A percentile compares a stretch with the other conserved stretches of the same genome.
Evolutionary conservation across 2,113 vertebrate genomes (phyloP).

Genomic region (Fulmarus glacialis): DNA sequence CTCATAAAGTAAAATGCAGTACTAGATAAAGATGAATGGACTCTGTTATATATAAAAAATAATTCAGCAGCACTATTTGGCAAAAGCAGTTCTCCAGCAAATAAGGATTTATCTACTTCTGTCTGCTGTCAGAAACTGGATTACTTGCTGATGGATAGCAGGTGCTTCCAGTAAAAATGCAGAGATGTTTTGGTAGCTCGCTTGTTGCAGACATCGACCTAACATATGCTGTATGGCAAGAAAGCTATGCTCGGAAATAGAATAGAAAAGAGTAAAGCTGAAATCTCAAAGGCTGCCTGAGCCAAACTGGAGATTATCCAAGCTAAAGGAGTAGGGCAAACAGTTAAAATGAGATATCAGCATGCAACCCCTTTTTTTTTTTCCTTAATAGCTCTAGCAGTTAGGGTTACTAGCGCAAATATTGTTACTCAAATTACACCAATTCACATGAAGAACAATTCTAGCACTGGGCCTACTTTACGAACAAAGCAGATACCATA

Average conservation of each 20-base stretch:
- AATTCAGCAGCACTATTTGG: not conserved
- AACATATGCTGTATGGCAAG: not conserved
- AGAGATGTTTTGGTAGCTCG: not conserved
- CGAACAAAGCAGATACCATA: too few species aligned
- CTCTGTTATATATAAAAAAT: not conserved
- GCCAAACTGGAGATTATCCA: not conserved
- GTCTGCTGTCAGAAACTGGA: not conserved
- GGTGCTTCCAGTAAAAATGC: not conserved
- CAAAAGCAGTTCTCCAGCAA: not conserved
- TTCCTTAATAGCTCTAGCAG: not conserved
- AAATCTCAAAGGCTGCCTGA: not conserved
- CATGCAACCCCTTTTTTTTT: not conserved
- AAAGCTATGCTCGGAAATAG: not conserved
- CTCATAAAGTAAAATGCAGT: not conserved
- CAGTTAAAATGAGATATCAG: not conserved
- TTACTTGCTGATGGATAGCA: not conserved
- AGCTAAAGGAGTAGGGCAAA: not conserved
- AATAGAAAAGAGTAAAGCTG: not conserved
- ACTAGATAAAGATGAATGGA: not conserved
- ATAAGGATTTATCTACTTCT: not conserved
- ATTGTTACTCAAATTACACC: accelerated
- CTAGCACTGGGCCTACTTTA: not conserved
- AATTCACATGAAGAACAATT: accelerated
- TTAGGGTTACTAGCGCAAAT: not conserved
- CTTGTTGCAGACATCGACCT: not conserved